Base-by-base conservation (phyloP, 2,797 vertebrate genomes). In the Enteromius argenteus region DNA sequence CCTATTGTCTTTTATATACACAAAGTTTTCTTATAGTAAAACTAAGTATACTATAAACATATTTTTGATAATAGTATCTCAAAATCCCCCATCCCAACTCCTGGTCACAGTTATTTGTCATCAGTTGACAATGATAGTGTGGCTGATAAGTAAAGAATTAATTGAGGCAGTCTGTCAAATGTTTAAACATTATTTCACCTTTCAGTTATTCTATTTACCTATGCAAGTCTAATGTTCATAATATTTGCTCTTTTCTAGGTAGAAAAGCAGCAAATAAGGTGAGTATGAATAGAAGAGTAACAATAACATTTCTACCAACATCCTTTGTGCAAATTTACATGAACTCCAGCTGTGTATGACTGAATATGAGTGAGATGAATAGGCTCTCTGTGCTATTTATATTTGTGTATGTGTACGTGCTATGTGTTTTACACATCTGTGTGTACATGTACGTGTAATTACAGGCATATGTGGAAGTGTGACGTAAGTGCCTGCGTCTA, bases 211-310 rank as follows among this genome's bases (percentile, higher is more conserved):
- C 3, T 3, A 60, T 81, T 35, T 53, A 8, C 19, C 1, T 37
- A 5, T 67, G 30, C 44, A 74, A 64, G 2, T 21, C 44, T 83
- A 53, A 75, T 75, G 32, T 37, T 67, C 3, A 21, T 68, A 10
- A n/a, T 71, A 58, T 89, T 71, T 88, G 81, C 87, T 89, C 39
- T 86, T 86, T 87, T 71, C 85, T 91, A 95, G 94, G 7, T 75
- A 86, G 15, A 84, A 32, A 53, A 14, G 49, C 58, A 5, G 32
- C 53, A 58, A 30, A 4, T 0, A 88, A 89, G 93, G 95, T 95
- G 86, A 91, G 90, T 8, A 64, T 8, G 10, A 80, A 58, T 30
- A 44, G 27, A 58, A 71, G 49, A 44, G 21, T 56, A 21, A 27
- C 5, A 66, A 35, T 75, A 53, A 62, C 4, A 69, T 46, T 37